Evolutionary conservation across 2,888 invertebrate genomes (phyloP).

Genomic region (Lomographa bimaculata): DNA sequence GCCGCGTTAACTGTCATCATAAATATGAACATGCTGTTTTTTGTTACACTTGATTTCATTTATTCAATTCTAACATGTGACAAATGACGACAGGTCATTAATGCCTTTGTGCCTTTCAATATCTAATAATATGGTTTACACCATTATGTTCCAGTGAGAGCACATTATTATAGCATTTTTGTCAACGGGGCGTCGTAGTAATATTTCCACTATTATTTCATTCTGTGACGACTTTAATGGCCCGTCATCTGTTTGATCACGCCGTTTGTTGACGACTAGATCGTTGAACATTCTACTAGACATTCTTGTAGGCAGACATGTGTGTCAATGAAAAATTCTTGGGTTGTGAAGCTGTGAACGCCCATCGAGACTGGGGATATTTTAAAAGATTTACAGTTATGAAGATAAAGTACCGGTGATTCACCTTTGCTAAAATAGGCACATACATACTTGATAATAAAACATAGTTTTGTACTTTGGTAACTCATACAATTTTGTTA

Average conservation of each 20-base stretch:
- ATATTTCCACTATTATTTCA: conserved; percentile 50
- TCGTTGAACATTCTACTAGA: conserved; percentile 35
- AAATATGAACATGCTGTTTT: too few relatives aligned
- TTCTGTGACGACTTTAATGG: conserved; percentile 58
- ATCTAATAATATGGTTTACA: conserved; percentile 21
- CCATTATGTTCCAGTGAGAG: conserved; percentile 21
- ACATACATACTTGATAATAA: too few relatives aligned
- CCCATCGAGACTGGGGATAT: background rate
- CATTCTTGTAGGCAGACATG: conserved; percentile 10
- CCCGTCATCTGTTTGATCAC: conserved; percentile 49
- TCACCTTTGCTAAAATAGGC: too few relatives aligned
- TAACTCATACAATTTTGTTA: too few relatives aligned
- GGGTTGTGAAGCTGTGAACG: conserved; percentile 1
- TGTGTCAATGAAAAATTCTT: conserved; percentile 19
- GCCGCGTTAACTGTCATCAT: too few relatives aligned
- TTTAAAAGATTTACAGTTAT: too few relatives aligned
- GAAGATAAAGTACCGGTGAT: too few relatives aligned
- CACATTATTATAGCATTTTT: conserved; percentile 29
- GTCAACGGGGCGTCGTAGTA: conserved; percentile 37
- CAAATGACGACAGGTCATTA: too few relatives aligned
- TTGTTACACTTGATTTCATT: too few relatives aligned
- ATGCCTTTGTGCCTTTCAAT: conserved; percentile 17
- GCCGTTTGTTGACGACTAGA: conserved; percentile 35
- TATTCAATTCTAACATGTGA: too few relatives aligned
- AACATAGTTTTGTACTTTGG: too few relatives aligned